A percentile compares a stretch with the other conserved stretches of the same genome.
These are phyloP conservation scores for Laticauda colubrina DNA, from an alignment of 2,113 vertebrate species.

Conservation along the genomic window DNA sequence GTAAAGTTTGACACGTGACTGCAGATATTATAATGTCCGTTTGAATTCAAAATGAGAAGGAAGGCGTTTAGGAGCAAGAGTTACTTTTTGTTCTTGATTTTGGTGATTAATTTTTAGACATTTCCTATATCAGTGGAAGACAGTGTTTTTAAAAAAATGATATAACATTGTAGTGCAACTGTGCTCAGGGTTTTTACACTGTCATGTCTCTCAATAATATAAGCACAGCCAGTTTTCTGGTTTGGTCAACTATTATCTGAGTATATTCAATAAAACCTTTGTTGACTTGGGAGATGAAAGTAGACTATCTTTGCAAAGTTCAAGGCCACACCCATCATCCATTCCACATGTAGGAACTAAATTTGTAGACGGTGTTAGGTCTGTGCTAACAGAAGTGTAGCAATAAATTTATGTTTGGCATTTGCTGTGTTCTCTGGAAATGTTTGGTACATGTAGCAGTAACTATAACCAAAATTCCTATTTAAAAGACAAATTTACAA, in stretches of 20 bases:
- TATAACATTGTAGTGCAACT: neutral
- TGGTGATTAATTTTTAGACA: neutral
- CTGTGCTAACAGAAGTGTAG: neutral
- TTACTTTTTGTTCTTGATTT: neutral
- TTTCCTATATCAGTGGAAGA: neutral
- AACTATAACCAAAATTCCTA: neutral
- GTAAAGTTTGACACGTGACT: neutral
- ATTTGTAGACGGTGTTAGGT: neutral
- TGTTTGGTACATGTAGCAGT: neutral
- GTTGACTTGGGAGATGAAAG: neutral
- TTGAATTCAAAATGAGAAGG: neutral
- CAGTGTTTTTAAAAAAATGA: neutral
- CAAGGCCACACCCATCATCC: neutral
- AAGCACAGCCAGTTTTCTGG: neutral
- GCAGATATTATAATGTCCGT: neutral
- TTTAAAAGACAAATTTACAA: neutral
- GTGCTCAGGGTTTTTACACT: neutral
- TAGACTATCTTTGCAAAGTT: neutral
- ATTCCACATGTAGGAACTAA: neutral
- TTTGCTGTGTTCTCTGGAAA: neutral
- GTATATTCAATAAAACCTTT: neutral
- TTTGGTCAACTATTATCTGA: neutral
- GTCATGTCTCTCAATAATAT: neutral
- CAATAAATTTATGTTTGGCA: neutral
- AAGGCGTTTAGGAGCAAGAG: neutral